These are phyloP conservation scores for Pitangus sulphuratus DNA, from an alignment of 2,797 vertebrate genomes.

Conservation along the genomic window DNA sequence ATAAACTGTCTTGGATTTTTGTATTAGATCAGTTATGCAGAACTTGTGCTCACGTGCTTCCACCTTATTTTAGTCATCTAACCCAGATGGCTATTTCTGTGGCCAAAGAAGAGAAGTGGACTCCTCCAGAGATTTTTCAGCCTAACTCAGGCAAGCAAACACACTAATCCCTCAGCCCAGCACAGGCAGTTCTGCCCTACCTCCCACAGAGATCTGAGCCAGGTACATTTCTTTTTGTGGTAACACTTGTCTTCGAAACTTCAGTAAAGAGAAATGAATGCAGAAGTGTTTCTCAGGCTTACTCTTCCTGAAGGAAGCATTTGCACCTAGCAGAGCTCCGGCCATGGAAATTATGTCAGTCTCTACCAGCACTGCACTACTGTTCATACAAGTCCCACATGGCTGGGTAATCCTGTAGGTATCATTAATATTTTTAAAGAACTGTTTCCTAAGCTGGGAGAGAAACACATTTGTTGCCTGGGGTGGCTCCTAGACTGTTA, in stretches of 20 bases:
- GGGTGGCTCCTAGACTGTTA: constrained; percentile 14
- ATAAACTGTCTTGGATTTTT: background rate
- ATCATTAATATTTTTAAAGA: background rate
- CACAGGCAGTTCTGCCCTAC: background rate
- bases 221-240: background rate
- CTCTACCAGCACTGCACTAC: background rate
- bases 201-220: background rate
- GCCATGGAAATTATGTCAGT: background rate
- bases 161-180: background rate
- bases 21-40: background rate
- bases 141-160: accelerated
- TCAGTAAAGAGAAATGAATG: background rate
- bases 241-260: background rate
- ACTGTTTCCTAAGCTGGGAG: background rate
- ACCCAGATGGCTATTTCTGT: background rate
- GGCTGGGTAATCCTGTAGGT: background rate
- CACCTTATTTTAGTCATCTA: background rate
- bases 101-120: background rate
- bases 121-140: background rate
- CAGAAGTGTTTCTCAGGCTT: background rate
- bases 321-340: background rate
- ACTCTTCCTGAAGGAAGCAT: background rate
- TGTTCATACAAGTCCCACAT: background rate
- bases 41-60: background rate
- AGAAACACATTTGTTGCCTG: background rate